phyloP scores from a whole-genome alignment of 2,113 vertebrate genomes.

The Talpa occidentalis region DNA sequence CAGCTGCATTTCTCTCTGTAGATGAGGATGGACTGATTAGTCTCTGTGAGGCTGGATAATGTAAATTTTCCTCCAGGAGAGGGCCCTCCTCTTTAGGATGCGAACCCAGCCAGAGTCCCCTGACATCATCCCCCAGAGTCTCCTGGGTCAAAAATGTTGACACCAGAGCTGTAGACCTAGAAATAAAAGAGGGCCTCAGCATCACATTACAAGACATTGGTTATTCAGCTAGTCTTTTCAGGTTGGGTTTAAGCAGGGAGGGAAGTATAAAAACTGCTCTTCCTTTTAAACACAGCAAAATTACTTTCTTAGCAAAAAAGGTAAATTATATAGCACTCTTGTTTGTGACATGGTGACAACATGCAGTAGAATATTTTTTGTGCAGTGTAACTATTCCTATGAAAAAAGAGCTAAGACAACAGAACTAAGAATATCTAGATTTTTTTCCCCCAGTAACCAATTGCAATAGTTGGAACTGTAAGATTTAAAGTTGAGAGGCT shows the following conservation, averaged over 20 bases:
- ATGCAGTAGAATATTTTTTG: not conserved
- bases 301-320: slow-evolving; percentile 23
- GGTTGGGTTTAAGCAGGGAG: not conserved
- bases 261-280: not conserved
- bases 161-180: not conserved
- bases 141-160: not conserved
- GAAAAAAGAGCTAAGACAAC: slow-evolving; percentile 13
- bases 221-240: not conserved
- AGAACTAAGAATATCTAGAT: not conserved
- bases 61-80: not conserved
- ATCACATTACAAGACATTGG: not conserved
- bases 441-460: not conserved
- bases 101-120: not conserved
- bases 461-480: not conserved
- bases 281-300: not conserved
- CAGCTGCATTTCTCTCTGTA: slow-evolving; percentile 23
- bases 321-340: not conserved
- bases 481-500: slow-evolving; percentile 36
- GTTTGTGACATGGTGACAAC: not conserved
- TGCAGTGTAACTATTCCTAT: not conserved
- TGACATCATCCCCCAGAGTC: not conserved
- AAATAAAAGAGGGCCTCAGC: not conserved
- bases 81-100: not conserved
- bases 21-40: not conserved
- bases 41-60: not conserved